Evolutionary conservation across 1,140 invertebrate genomes (phyloP).

Genomic region (Trichomalopsis sarcophagae): DNA sequence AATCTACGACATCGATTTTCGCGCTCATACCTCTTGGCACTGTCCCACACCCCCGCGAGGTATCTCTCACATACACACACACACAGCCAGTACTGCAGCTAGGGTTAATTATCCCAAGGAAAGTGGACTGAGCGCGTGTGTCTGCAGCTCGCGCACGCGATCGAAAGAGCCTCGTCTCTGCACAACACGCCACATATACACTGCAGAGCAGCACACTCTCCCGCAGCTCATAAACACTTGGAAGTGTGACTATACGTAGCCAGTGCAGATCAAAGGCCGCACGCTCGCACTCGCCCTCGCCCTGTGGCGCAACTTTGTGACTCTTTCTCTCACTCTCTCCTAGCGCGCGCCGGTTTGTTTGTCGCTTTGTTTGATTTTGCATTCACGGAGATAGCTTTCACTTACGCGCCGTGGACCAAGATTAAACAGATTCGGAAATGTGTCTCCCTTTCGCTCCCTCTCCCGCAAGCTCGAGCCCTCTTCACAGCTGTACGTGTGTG

Average conservation of each 20-base stretch:
- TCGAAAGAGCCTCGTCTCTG: constrained; percentile 56
- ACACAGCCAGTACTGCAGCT: neutral
- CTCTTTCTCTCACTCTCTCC: constrained; percentile 5
- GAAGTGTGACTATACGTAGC: constrained; percentile 66
- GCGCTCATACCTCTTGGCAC: neutral
- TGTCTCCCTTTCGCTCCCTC: constrained; percentile 54
- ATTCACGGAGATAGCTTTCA: constrained; percentile 75
- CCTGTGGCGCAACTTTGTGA: constrained; percentile 65
- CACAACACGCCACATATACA: neutral
- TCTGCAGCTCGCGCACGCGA: constrained; percentile 55
- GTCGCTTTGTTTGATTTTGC: constrained; percentile 74
- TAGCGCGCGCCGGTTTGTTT: constrained; percentile 64
- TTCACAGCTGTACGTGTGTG: neutral
- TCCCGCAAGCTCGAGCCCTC: constrained; percentile 47
- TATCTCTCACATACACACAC: neutral
- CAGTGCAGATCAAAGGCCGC: constrained; percentile 64
- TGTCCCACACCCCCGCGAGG: too few relatives aligned
- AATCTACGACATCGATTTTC: constrained; percentile 26
- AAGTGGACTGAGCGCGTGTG: constrained; percentile 62
- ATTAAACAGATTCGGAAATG: constrained; percentile 76
- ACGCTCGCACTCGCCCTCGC: constrained; percentile 23
- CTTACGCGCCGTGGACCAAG: constrained; percentile 70
- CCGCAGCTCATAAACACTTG: constrained; percentile 66
- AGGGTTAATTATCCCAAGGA: constrained; percentile 68
- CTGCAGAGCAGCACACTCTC: neutral